Percentiles rank a stretch among this genome's conserved stretches.
Evolutionary conservation across 2,113 vertebrate species (phyloP).

Genomic region (Silurus asotus): DNA sequence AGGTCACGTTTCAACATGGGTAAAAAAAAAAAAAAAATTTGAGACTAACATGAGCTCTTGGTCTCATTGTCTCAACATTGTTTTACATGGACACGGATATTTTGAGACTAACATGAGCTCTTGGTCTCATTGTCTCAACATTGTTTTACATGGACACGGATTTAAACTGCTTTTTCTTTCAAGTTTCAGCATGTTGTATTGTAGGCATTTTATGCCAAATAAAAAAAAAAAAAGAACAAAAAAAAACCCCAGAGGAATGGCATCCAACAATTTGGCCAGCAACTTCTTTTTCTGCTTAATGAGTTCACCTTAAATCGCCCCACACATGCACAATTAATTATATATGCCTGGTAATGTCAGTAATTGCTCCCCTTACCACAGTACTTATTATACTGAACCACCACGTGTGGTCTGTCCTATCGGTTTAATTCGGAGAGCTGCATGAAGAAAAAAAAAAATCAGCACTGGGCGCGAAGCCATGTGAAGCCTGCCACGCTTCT

Average conservation of each 20-base stretch:
- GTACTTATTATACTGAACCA: slow-evolving; percentile 38
- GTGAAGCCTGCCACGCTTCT: slow-evolving; percentile 67
- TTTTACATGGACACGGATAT: slow-evolving; percentile 65
- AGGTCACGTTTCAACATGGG: slow-evolving; percentile 44
- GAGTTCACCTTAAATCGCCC: slow-evolving; percentile 30
- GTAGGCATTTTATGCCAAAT: slow-evolving; percentile 50
- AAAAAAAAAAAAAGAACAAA: slow-evolving; percentile 35
- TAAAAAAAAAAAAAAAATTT: slow-evolving; percentile 43
- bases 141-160: slow-evolving; percentile 64
- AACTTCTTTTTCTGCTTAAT: slow-evolving; percentile 41
- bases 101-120: slow-evolving; percentile 58
- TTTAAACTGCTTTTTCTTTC: slow-evolving; percentile 64
- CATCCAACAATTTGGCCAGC: slow-evolving; percentile 34
- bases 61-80: slow-evolving; percentile 64
- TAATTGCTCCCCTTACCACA: slow-evolving; percentile 45
- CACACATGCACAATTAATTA: slow-evolving; percentile 31
- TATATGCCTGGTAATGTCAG: slow-evolving; percentile 51
- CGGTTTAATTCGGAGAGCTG: slow-evolving; percentile 75
- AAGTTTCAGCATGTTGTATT: slow-evolving; percentile 76
- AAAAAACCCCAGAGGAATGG: background rate
- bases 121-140: slow-evolving; percentile 64
- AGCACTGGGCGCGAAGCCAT: slow-evolving; percentile 73
- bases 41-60: slow-evolving; percentile 61
- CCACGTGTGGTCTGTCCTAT: slow-evolving; percentile 62
- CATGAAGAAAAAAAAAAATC: slow-evolving; percentile 78